Percentiles rank a stretch among this genome's conserved stretches.
These are phyloP conservation scores for Chrosomus eos DNA, from an alignment of 2,797 vertebrate genomes.

Conservation along the genomic window DNA sequence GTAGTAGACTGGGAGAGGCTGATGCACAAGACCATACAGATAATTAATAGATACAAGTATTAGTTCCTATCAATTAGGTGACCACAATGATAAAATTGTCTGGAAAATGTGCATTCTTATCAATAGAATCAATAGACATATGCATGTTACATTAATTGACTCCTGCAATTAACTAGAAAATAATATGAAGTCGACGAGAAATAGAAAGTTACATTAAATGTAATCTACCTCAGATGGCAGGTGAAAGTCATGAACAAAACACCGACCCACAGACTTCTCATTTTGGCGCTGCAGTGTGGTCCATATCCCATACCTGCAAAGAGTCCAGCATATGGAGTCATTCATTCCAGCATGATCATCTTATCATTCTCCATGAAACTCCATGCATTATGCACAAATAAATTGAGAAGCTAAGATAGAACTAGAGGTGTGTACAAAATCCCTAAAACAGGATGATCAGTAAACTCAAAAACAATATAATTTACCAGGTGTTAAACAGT, in stretches of 20 bases:
- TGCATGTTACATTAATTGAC: neutral
- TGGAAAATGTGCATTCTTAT: neutral
- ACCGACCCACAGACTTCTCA: conserved; percentile 85
- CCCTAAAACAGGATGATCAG: neutral
- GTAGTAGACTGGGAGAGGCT: conserved; percentile 89
- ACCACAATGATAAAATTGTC: neutral
- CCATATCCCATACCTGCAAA: conserved; percentile 93
- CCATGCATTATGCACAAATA: neutral
- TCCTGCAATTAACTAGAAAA: neutral
- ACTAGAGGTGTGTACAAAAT: neutral
- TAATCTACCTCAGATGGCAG: conserved; percentile 88
- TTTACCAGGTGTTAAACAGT: neutral
- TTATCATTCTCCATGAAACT: neutral
- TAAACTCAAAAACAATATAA: neutral
- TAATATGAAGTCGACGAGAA: neutral
- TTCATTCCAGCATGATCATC: conserved; percentile 22
- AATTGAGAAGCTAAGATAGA: neutral
- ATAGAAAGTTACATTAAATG: neutral
- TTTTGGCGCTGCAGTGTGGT: conserved; percentile 86
- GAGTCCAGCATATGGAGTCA: conserved; percentile 31
- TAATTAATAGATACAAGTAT: conserved; percentile 27
- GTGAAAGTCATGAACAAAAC: conserved; percentile 85
- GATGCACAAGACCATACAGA: conserved; percentile 38
- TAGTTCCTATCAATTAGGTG: neutral
- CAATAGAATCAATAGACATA: neutral